phyloP scores from a whole-genome alignment of 2,797 vertebrate species.

The Lepus townsendii region DNA sequence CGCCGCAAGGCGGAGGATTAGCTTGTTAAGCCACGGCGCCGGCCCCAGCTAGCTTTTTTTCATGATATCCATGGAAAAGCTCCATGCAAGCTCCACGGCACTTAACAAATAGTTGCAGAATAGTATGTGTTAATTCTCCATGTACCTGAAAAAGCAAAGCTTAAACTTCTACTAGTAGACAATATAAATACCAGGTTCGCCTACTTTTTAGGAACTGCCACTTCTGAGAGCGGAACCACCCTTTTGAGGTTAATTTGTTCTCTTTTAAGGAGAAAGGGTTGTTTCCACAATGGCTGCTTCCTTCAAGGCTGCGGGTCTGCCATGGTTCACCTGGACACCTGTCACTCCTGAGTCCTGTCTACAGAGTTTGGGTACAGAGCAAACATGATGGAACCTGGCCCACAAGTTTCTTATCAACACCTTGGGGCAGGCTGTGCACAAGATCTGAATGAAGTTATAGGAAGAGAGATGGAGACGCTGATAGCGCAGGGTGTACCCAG shows the following conservation, averaged over 20 bases:
- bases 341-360: background rate
- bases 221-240: background rate
- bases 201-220: background rate
- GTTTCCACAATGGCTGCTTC: background rate
- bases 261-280: background rate
- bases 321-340: background rate
- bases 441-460: background rate
- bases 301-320: background rate
- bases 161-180: background rate
- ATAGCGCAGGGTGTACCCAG: rapidly evolving
- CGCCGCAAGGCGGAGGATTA: no score
- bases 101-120: background rate
- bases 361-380: background rate
- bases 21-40: no score
- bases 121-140: background rate
- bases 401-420: background rate
- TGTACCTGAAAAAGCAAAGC: background rate
- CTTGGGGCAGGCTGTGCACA: background rate
- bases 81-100: background rate
- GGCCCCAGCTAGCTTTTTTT: background rate
- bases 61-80: no score
- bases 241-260: background rate
- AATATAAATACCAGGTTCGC: background rate
- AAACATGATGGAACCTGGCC: background rate
- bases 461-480: background rate